phyloP scores from a whole-genome alignment of 2,888 invertebrate species.

The Merodon equestris region DNA sequence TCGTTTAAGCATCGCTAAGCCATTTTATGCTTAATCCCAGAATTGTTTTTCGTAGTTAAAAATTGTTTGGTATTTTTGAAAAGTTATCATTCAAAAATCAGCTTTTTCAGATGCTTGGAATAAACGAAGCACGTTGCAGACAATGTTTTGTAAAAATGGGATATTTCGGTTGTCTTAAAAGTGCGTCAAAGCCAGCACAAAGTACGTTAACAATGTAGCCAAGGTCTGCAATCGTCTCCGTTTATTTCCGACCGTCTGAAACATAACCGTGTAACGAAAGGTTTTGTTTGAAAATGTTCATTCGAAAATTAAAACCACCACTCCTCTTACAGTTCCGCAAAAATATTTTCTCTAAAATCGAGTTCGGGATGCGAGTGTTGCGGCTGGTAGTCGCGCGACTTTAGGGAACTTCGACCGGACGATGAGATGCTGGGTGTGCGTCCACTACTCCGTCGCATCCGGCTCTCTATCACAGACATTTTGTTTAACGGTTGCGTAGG shows the following conservation, averaged over 20 bases:
- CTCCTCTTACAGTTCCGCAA: slow-evolving; percentile 76
- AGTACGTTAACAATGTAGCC: no score
- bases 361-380: slow-evolving; percentile 77
- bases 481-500: slow-evolving; percentile 77
- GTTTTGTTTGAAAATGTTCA: slow-evolving; percentile 24
- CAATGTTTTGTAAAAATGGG: no score
- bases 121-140: no score
- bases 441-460: slow-evolving; percentile 76
- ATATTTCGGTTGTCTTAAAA: no score
- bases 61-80: not conserved
- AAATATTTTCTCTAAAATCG: slow-evolving; percentile 78
- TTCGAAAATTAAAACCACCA: slow-evolving; percentile 62
- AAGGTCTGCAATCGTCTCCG: not conserved
- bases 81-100: slow-evolving; percentile 37
- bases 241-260: slow-evolving; percentile 2
- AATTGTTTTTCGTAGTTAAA: not conserved
- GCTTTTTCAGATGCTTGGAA: slow-evolving; percentile 6
- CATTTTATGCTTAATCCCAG: no score
- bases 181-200: no score
- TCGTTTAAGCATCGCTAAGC: not conserved
- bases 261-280: slow-evolving; percentile 32
- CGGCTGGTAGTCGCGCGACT: slow-evolving; percentile 76
- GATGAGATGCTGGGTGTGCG: slow-evolving; percentile 75
- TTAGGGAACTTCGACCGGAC: slow-evolving; percentile 77
- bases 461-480: slow-evolving; percentile 77